These are phyloP conservation scores for Pygmarrhopalites habei DNA, from an alignment of 1,140 invertebrate species.

Conservation along the genomic window DNA sequence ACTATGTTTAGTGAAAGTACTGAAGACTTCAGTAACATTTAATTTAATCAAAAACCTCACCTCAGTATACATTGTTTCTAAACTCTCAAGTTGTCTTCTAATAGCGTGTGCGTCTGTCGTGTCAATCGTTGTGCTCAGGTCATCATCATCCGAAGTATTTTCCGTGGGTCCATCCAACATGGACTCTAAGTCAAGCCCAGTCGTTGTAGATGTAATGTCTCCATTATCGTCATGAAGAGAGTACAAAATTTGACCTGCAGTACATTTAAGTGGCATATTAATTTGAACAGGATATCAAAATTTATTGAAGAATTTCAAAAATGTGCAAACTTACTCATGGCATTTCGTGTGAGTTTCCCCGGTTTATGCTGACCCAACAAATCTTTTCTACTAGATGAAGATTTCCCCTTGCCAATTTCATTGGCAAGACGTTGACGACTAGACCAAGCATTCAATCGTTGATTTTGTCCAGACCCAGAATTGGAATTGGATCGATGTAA, in stretches of 20 bases:
- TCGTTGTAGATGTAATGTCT: slow-evolving; percentile 70
- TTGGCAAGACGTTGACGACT: slow-evolving; percentile 20
- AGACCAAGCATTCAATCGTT: slow-evolving; percentile 20
- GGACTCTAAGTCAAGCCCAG: slow-evolving; percentile 69
- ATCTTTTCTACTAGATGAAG: slow-evolving; percentile 28
- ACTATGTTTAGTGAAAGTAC: too few relatives aligned
- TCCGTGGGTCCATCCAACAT: slow-evolving; percentile 61
- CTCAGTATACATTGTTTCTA: slow-evolving; percentile 82
- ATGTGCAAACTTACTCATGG: slow-evolving; percentile 37
- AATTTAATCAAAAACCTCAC: too few relatives aligned
- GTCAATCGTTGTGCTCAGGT: slow-evolving; percentile 59
- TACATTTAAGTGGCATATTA: background rate
- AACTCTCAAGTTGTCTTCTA: slow-evolving; percentile 70
- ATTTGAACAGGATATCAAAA: background rate
- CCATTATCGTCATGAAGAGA: slow-evolving; percentile 55
- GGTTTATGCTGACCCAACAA: slow-evolving; percentile 28
- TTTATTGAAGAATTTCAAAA: too few relatives aligned
- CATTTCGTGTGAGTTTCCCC: slow-evolving; percentile 34
- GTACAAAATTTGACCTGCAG: slow-evolving; percentile 36
- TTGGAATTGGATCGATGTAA: slow-evolving; percentile 34
- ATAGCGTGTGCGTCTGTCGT: slow-evolving; percentile 62
- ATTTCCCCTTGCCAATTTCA: slow-evolving; percentile 29
- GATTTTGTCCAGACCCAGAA: slow-evolving; percentile 31
- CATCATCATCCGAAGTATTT: slow-evolving; percentile 53
- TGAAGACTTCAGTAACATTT: too few relatives aligned